A percentile compares a stretch with the other conserved stretches of the same genome.
phyloP scores from a whole-genome alignment of 35 echinoderm and acorn worm species.

The Stichopus chloronotus region DNA sequence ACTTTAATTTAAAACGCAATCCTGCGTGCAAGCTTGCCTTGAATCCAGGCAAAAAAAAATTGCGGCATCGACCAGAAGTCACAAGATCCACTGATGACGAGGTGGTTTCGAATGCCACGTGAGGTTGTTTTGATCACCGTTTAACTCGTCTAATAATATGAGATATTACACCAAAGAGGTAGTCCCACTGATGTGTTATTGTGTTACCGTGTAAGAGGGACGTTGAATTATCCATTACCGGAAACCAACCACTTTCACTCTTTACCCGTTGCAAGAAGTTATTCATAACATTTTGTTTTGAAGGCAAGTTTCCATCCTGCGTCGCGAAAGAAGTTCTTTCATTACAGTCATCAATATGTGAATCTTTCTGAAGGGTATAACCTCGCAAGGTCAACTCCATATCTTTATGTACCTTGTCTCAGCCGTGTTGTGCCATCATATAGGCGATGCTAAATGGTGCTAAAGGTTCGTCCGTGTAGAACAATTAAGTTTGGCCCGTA shows the following conservation, averaged over 20 bases:
- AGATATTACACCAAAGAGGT: not conserved
- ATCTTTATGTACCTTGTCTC: no score
- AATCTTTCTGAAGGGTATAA: no score
- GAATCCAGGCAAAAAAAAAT: not conserved
- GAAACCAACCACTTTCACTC: conserved; percentile 48
- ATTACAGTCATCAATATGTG: no score
- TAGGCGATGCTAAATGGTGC: no score
- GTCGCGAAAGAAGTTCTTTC: no score
- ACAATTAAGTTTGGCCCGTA: no score
- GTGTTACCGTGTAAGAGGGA: not conserved
- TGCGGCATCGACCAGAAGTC: conserved; percentile 11
- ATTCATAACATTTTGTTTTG: not conserved
- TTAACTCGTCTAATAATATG: not conserved
- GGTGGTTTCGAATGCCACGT: not conserved
- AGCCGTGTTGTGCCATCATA: no score
- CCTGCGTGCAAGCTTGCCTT: no score
- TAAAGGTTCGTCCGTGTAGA: no score
- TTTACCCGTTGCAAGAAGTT: conserved; percentile 24
- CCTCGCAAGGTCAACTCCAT: no score
- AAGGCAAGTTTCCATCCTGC: no score
- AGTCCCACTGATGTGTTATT: not conserved
- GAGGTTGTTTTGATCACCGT: not conserved
- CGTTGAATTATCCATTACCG: not conserved
- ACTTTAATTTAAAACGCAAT: no score
- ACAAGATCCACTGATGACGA: conserved; percentile 3